These are phyloP conservation scores for Nothobranchius furzeri DNA, from an alignment of 2,113 vertebrate species.

Conservation along the genomic window DNA sequence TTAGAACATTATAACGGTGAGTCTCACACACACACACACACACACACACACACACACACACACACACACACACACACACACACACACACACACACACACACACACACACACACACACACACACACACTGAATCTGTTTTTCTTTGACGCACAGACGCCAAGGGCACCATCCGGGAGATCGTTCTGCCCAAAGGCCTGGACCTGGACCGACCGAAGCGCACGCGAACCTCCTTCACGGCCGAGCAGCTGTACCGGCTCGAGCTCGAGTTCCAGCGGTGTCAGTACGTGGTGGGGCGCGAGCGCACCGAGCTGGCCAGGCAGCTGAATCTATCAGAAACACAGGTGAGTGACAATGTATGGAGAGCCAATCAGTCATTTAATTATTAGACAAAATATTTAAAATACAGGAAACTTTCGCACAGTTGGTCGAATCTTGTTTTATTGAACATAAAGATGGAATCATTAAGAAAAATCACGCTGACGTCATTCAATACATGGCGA, in stretches of 20 bases:
- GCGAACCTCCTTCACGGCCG: slow-evolving; percentile 93
- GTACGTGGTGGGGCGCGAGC: slow-evolving; percentile 93
- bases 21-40: too few relatives aligned
- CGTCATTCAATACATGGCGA: too few relatives aligned
- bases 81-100: too few relatives aligned
- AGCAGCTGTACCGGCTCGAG: slow-evolving; percentile 95
- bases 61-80: too few relatives aligned
- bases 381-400: too few relatives aligned
- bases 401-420: too few relatives aligned
- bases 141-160: slow-evolving; percentile 86
- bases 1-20: too few relatives aligned
- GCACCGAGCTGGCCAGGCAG: slow-evolving; percentile 90
- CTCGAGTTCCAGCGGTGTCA: slow-evolving; percentile 96
- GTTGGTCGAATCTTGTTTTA: too few relatives aligned
- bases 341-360: slow-evolving; percentile 75
- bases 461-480: too few relatives aligned
- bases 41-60: too few relatives aligned
- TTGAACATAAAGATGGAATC: too few relatives aligned
- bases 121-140: neutral
- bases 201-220: slow-evolving; percentile 95
- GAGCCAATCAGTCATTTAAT: neutral
- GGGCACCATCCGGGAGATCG: slow-evolving; percentile 96
- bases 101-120: too few relatives aligned
- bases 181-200: slow-evolving; percentile 93
- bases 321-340: slow-evolving; percentile 94